These are phyloP conservation scores for Chironomus riparius DNA, from an alignment of 2,888 invertebrate species.

Conservation along the genomic window DNA sequence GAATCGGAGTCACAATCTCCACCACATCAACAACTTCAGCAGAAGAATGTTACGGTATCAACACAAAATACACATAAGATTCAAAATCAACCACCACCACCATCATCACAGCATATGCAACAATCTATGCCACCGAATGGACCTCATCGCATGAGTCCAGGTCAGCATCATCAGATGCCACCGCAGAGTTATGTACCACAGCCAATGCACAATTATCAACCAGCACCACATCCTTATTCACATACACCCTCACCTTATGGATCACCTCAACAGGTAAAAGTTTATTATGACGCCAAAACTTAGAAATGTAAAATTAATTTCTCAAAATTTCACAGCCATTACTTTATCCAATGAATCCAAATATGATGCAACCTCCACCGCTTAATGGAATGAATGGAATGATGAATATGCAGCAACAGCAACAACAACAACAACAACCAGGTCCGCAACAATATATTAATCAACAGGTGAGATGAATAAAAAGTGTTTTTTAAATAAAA, in stretches of 20 bases:
- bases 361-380: conserved; percentile 27
- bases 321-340: conserved; percentile 4
- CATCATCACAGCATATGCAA: conserved; percentile 28
- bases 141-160: conserved; percentile 16
- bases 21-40: conserved; percentile 29
- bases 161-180: conserved; percentile 21
- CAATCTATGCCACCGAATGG: conserved; percentile 29
- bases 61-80: conserved; percentile 31
- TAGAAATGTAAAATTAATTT: conserved; percentile 29
- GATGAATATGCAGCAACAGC: conserved; percentile 35
- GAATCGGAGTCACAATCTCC: conserved; percentile 24
- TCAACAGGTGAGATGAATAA: conserved; percentile 40
- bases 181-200: conserved; percentile 11
- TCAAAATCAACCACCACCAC: conserved; percentile 27
- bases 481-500: neutral
- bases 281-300: conserved; percentile 9
- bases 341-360: conserved; percentile 25
- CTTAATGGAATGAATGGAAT: conserved; percentile 11
- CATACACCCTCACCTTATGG: conserved; percentile 33
- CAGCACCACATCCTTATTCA: conserved; percentile 24
- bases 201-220: conserved; percentile 14
- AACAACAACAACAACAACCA: conserved; percentile 37
- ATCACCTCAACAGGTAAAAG: conserved; percentile 34
- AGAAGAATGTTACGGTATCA: conserved; percentile 28
- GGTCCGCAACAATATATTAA: conserved; percentile 42